Percentiles rank a stretch among this genome's conserved stretches.
These are phyloP conservation scores for Neomorphus geoffroyi DNA, from an alignment of 2,797 vertebrate genomes.

Conservation along the genomic window DNA sequence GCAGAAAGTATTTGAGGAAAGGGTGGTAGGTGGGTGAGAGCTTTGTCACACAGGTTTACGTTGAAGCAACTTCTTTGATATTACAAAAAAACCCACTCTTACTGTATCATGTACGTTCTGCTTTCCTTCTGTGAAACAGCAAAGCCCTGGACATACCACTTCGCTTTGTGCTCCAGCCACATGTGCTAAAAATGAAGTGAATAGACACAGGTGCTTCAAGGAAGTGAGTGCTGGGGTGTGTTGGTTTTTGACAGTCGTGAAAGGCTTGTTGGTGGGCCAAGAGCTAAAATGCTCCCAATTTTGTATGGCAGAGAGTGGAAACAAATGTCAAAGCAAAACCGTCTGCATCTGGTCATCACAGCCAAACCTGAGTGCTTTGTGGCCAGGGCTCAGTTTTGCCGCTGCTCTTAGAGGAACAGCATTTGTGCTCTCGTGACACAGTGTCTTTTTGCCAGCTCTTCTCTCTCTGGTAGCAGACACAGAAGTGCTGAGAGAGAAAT, in stretches of 20 bases:
- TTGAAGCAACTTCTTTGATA: background rate
- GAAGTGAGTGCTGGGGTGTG: background rate
- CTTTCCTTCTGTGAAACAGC: background rate
- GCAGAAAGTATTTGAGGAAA: background rate
- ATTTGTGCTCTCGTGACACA: accelerated
- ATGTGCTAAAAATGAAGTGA: background rate
- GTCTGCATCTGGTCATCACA: background rate
- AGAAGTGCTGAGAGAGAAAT: background rate
- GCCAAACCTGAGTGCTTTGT: background rate
- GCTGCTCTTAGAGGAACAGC: background rate
- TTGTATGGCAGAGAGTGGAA: background rate
- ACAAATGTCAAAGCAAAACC: background rate
- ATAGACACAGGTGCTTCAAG: background rate
- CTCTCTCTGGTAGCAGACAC: background rate
- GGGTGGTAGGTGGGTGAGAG: background rate
- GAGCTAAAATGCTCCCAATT: background rate
- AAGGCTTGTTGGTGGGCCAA: background rate
- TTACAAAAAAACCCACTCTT: background rate
- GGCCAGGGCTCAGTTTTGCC: background rate
- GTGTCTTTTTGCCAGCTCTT: background rate
- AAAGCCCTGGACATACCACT: background rate
- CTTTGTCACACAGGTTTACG: background rate
- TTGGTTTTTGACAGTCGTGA: background rate
- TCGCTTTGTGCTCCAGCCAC: background rate
- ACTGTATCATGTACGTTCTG: background rate